Conservation (phyloP, 2,888 invertebrate genomes). For the Lasioglossum malachurum region DNA sequence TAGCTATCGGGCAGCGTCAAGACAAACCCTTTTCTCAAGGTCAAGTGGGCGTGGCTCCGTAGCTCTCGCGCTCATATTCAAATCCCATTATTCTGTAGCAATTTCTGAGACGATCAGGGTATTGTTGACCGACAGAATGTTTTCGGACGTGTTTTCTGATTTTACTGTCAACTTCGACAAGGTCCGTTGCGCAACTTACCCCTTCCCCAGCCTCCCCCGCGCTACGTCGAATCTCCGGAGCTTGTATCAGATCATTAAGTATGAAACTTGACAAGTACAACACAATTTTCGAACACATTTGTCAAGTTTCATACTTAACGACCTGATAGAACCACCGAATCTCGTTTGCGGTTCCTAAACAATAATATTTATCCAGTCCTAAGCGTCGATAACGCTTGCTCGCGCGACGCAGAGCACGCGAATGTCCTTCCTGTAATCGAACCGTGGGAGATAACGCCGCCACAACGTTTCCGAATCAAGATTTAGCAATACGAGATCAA, state of each 20-base stretch:
- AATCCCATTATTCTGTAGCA: neutral
- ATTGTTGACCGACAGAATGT: neutral
- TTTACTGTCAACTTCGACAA: neutral
- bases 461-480: neutral
- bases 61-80: too few relatives aligned
- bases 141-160: neutral
- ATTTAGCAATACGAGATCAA: neutral
- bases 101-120: neutral
- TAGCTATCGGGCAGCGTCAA: too few relatives aligned
- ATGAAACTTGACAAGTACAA: too few relatives aligned
- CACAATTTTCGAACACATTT: too few relatives aligned
- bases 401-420: neutral
- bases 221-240: neutral
- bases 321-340: neutral
- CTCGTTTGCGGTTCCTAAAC: neutral
- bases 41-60: too few relatives aligned
- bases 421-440: neutral
- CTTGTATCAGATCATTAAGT: too few relatives aligned
- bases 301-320: too few relatives aligned
- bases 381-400: neutral
- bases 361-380: slow-evolving; percentile 25
- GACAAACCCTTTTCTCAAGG: too few relatives aligned
- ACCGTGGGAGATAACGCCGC: neutral
- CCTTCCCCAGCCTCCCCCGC: neutral
- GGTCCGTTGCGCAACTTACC: neutral